These are phyloP conservation scores for Pseudomyrmex pallidus DNA, from an alignment of 1,140 invertebrate genomes.

Conservation along the genomic window DNA sequence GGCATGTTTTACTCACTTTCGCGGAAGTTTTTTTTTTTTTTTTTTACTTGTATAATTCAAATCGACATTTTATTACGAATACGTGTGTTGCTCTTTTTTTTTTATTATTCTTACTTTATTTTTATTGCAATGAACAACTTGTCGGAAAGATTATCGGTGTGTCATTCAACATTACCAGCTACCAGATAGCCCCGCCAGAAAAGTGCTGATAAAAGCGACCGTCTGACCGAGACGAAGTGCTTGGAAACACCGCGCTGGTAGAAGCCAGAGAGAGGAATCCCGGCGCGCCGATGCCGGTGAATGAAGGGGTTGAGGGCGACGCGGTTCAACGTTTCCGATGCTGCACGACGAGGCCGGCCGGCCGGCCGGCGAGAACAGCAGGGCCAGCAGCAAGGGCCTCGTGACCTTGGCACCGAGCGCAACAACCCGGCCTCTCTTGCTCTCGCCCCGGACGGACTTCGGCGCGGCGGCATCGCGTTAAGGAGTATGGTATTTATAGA, in stretches of 20 bases:
- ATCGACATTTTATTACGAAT: too few species aligned
- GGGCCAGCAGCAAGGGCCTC: constrained; percentile 58
- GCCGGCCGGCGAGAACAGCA: constrained; percentile 4
- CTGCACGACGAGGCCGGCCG: constrained; percentile 33
- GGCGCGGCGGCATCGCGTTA: constrained; percentile 60
- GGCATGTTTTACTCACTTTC: background rate
- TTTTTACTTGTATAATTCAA: too few species aligned
- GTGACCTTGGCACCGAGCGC: constrained; percentile 78
- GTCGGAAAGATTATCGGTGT: too few species aligned
- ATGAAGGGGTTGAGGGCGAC: constrained; percentile 73
- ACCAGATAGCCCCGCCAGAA: too few species aligned
- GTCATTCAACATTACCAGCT: background rate
- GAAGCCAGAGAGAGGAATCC: background rate
- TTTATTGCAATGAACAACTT: too few species aligned
- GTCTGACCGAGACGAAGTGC: background rate
- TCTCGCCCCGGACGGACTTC: constrained; percentile 49
- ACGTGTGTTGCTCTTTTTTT: too few species aligned
- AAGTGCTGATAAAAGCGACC: constrained; percentile 4
- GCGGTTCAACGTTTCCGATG: constrained; percentile 30
- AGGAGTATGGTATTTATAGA: constrained; percentile 79
- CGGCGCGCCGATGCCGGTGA: constrained; percentile 33
- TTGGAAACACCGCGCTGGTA: too few species aligned
- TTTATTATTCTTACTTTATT: too few species aligned
- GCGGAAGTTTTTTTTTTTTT: background rate
- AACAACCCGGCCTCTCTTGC: constrained; percentile 66